Conservation (phyloP, 2,888 invertebrate genomes). For the Pteria penguin region DNA sequence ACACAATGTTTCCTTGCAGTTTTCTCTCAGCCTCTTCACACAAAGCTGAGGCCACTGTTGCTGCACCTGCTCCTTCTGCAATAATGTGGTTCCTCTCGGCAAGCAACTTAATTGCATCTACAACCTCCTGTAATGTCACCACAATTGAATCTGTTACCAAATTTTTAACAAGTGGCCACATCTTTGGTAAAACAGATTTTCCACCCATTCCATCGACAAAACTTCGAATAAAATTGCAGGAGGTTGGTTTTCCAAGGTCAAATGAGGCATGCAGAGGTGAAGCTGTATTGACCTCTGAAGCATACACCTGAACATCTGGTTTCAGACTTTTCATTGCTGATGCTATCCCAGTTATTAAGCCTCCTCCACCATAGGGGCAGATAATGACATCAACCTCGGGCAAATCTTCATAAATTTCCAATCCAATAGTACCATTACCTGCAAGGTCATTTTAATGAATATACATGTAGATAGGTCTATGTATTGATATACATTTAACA, state of each 20-base stretch:
- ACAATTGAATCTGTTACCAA: conserved; percentile 70
- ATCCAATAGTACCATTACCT: conserved; percentile 77
- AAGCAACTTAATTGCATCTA: conserved; percentile 68
- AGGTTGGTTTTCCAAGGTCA: conserved; percentile 60
- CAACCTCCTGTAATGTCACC: conserved; percentile 67
- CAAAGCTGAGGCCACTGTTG: conserved; percentile 72
- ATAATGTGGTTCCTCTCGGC: conserved; percentile 72
- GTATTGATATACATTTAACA: no score
- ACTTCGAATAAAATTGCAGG: conserved; percentile 61
- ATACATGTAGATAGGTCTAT: no score
- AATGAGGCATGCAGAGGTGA: conserved; percentile 71
- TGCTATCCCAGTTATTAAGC: conserved; percentile 72
- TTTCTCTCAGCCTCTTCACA: conserved; percentile 59
- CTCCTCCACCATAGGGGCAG: conserved; percentile 77
- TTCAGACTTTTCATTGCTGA: conserved; percentile 68
- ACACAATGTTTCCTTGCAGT: conserved; percentile 72
- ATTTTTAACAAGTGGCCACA: conserved; percentile 72
- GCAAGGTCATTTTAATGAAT: no score
- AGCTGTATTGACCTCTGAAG: conserved; percentile 75
- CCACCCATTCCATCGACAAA: conserved; percentile 78
- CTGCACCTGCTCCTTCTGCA: conserved; percentile 77
- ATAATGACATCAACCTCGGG: conserved; percentile 75
- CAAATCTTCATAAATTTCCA: conserved; percentile 76
- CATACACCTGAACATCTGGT: conserved; percentile 67
- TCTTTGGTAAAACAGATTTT: conserved; percentile 67